Conservation (phyloP, 35 echinoderm and acorn worm species). For the Apostichopus japonicus region DNA sequence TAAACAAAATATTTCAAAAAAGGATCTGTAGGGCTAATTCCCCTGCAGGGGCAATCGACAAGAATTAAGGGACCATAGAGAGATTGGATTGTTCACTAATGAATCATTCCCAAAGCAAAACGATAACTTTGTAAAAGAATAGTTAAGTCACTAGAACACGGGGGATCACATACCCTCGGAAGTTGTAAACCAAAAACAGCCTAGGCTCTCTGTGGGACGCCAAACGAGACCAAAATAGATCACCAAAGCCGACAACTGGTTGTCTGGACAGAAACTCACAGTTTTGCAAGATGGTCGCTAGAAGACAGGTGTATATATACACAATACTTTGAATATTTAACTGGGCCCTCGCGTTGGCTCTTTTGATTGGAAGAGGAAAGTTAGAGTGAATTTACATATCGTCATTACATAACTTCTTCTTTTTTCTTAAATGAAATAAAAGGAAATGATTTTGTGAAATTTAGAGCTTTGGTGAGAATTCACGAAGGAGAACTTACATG, state of each 20-base stretch:
- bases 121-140: conserved; percentile 16
- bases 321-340: conserved; percentile 47
- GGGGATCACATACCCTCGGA: conserved; percentile 39
- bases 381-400: neutral
- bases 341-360: conserved; percentile 12
- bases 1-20: neutral
- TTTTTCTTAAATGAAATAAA: no score
- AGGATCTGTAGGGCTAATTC: neutral
- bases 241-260: conserved; percentile 2
- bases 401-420: neutral
- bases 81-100: conserved; percentile 21
- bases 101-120: conserved; percentile 29
- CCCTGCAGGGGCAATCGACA: neutral
- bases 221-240: conserved; percentile 49
- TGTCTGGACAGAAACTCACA: conserved; percentile 9
- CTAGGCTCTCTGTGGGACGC: conserved; percentile 60
- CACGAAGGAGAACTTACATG: no score
- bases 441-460: no score
- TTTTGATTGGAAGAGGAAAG: neutral
- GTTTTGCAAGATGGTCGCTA: neutral
- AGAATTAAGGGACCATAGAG: conserved; percentile 34
- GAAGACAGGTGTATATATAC: neutral
- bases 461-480: no score
- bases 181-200: conserved; percentile 49
- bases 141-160: neutral